Evolutionary conservation across 2,113 vertebrate species (phyloP), one percentile per base, ranked within the genome.

Genomic region (Zosterops borbonicus): DNA sequence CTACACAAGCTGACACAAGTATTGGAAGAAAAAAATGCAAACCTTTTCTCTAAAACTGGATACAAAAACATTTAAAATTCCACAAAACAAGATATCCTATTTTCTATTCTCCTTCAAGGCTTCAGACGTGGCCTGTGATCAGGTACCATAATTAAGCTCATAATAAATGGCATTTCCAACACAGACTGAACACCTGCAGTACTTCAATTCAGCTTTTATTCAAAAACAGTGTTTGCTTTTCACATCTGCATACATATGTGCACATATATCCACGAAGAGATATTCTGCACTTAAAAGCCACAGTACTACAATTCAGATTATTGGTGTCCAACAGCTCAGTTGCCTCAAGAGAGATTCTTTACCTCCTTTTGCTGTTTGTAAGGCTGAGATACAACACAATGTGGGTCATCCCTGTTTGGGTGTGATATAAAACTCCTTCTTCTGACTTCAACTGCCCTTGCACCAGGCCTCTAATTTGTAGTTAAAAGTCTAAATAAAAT

Each of bases 391-490:
- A 52, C 33, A 69, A 49, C 20, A 59, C 47, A 86, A 49, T 31
- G 55, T 86, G 59, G 93, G 52, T 55, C 71, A 81, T 55, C 47
- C 71, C 64, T 86, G 19, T 35, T 86, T 83, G 82, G 50, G 13
- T 67, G 67, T 70, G 79, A 93, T 78, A 64, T 52, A 86, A 86
- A 95, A 71, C 71, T 77, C n/a, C 14, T 85, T 37, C 18, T 87
- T 39, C 20, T 86, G 52, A 60, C 79, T 94, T 90, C 49, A 81
- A 78, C 1, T 83, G 90, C 42, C 39, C 52, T 81, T 83, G 63
- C n/a, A 90, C 25, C 17, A 94, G 75, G 76, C 44, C 92, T 88
- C 83, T 92, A 90, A 93, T 90, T 83, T 90, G 90, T 83, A 83
- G 39, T 52, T 86, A 63, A 44, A 93, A 75, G 75, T 78, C 80